Base-by-base conservation (phyloP, 1,140 invertebrate species). In the Hylaeus anthracinus region DNA sequence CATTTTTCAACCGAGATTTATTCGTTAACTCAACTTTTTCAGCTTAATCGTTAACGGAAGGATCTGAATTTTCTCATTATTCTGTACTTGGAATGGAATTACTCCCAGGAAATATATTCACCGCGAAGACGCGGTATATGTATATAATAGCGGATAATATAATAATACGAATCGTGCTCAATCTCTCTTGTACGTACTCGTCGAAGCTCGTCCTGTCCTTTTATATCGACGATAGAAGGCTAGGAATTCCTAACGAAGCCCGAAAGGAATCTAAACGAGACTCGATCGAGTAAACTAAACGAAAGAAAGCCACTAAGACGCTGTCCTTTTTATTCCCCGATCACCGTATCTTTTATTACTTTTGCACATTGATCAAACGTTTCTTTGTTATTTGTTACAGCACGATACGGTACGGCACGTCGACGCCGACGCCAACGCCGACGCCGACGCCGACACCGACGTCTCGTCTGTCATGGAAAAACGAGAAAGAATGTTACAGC, bases 341-440 rank as follows among this genome's bases (percentile, higher is more conserved):
- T 39, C 15, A 39, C n/a, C 58, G 70, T 65, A 65, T 79, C 70
- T 79, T 56, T 79, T 51, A 73, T 79, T 73, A 79, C 51, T 79
- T 56, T 72, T 56, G 26, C 77, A n/a, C 70, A 73, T 73, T 79
- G 77, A 79, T 79, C 77, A 79, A n/a, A 9, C 77, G 51, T 72
- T 39, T 51, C 70, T 79, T 79, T 73, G 70, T 79, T 72, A 79
- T 71, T 26, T 26, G 26, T 26, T 26, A 26, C 26, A 26, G 26
- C 26, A 26, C 26, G 26, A 0, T 26, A 26, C 26, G 26, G 26
- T 26, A 26, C 26, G 26, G 26, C 26, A 26, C 26, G 26, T 26
- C 26, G 26, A 26, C 26, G 26, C 26, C 26, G 26, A 26, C 26
- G 26, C 26, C 26, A 0, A 26, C 26, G 26, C 26, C 26, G 26